Percentiles rank a stretch among this genome's conserved stretches.
Conservation (phyloP, 2,113 vertebrate species). For the Anseranas semipalmata region DNA sequence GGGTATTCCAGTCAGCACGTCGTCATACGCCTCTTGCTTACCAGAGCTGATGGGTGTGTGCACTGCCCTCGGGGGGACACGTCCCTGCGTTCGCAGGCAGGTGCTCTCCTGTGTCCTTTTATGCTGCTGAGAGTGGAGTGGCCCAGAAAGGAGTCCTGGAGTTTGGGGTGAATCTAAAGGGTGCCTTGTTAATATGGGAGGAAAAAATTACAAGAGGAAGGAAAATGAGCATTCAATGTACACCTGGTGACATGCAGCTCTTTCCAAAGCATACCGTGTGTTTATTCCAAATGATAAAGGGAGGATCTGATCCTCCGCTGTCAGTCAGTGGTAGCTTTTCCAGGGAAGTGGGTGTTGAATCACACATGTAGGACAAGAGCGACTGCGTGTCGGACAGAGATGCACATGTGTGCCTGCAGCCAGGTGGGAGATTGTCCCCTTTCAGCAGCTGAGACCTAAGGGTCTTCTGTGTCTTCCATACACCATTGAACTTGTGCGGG, state of each 20-base stretch:
- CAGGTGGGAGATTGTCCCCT: neutral
- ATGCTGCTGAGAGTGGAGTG: neutral
- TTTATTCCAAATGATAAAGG: neutral
- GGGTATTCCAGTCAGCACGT: neutral
- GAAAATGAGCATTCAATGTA: neutral
- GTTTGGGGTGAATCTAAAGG: neutral
- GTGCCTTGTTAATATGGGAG: neutral
- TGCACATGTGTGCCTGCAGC: accelerated
- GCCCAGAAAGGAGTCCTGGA: neutral
- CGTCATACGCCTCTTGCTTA: neutral
- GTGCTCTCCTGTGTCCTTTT: neutral
- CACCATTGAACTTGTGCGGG: neutral
- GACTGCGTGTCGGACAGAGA: neutral
- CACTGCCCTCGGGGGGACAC: neutral
- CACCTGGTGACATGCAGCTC: neutral
- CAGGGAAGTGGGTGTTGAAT: neutral
- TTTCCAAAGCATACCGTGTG: neutral
- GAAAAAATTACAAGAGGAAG: neutral
- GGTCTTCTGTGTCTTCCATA: neutral
- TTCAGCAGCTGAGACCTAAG: neutral
- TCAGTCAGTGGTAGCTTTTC: neutral
- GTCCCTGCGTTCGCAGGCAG: neutral
- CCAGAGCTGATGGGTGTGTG: neutral
- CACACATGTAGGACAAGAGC: neutral
- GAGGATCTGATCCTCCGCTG: neutral